These are phyloP conservation scores for Delphinus delphis DNA, from an alignment of 2,113 vertebrate genomes.

Conservation along the genomic window DNA sequence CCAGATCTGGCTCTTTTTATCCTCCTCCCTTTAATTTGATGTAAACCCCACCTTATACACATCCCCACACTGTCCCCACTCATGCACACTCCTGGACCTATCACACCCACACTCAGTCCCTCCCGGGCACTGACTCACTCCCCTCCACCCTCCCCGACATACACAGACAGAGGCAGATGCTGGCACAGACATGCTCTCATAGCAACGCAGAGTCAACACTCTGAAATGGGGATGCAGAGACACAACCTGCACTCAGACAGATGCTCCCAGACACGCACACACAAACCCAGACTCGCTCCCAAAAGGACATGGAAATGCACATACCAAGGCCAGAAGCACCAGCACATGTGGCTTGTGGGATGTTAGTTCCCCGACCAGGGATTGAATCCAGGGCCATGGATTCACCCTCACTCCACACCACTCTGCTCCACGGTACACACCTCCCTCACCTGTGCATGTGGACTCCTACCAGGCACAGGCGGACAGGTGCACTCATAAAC, in stretches of 20 bases:
- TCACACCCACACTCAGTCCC: neutral
- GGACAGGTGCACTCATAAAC: fast-evolving
- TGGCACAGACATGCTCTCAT: neutral
- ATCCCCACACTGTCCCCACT: neutral
- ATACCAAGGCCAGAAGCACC: neutral
- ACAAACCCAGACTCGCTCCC: neutral
- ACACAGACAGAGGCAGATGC: neutral
- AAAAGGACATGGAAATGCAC: neutral
- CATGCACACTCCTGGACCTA: neutral
- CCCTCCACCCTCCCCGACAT: neutral
- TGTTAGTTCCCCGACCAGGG: no score
- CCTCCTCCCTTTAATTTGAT: neutral
- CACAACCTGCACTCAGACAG: neutral
- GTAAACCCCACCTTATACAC: neutral
- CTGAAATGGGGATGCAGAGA: neutral
- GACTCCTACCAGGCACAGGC: neutral
- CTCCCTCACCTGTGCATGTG: neutral
- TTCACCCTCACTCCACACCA: neutral
- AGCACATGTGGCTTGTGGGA: no score
- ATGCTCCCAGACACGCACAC: neutral
- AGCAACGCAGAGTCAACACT: neutral
- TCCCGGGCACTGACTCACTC: neutral
- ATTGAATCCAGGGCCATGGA: neutral
- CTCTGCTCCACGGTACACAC: no score
- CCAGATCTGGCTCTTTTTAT: neutral